phyloP scores from a whole-genome alignment of 2,113 vertebrate species.

The Rhinolophus ferrumequinum region DNA sequence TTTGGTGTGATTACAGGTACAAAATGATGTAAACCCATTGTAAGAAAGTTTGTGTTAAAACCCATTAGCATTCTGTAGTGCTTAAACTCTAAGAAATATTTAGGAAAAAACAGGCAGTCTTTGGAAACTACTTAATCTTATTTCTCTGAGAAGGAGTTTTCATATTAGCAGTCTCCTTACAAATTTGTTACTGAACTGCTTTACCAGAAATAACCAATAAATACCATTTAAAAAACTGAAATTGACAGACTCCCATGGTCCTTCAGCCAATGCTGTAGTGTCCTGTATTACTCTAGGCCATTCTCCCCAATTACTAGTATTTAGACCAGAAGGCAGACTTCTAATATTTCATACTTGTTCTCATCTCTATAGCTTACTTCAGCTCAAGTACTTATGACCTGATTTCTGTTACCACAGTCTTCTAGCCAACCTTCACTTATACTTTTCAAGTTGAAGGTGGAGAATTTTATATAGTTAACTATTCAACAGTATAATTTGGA shows the following conservation, averaged over 20 bases:
- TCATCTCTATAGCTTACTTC: neutral
- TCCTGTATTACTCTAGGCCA: neutral
- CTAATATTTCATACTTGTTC: neutral
- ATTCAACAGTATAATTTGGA: neutral
- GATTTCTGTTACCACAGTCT: slow-evolving; percentile 23
- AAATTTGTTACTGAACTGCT: slow-evolving; percentile 17
- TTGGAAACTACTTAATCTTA: slow-evolving; percentile 18
- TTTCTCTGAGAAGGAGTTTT: slow-evolving; percentile 27
- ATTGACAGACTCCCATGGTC: neutral
- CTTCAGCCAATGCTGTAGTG: neutral
- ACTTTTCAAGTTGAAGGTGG: neutral
- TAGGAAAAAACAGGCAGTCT: neutral
- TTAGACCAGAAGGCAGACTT: neutral
- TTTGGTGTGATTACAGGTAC: neutral
- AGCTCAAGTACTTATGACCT: neutral
- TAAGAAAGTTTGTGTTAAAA: slow-evolving; percentile 48
- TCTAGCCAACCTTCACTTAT: neutral
- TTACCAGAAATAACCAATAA: neutral
- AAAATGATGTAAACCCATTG: neutral
- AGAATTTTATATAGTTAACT: neutral
- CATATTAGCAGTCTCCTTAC: neutral
- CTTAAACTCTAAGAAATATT: neutral
- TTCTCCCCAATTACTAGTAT: neutral
- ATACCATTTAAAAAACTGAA: slow-evolving; percentile 5
- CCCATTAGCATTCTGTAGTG: neutral